A percentile compares a stretch with the other conserved stretches of the same genome.
Evolutionary conservation across 2,113 vertebrate genomes (phyloP).

Genomic region (Vimba vimba): DNA sequence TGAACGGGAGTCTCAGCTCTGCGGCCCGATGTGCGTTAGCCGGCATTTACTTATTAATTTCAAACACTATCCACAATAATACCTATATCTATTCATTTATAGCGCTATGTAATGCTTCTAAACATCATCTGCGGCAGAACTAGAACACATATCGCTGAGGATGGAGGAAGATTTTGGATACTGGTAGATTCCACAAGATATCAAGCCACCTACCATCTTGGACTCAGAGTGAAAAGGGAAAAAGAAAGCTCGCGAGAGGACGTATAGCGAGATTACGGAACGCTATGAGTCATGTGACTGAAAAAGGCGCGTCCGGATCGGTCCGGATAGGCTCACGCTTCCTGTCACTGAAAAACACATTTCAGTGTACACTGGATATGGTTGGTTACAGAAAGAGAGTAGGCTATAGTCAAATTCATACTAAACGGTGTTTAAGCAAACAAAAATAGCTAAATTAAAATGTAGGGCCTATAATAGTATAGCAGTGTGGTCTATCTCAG

Average conservation of each 20-base stretch:
- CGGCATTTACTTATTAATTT: neutral
- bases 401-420: neutral
- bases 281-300: conserved; percentile 53
- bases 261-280: conserved; percentile 55
- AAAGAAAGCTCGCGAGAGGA: conserved; percentile 81
- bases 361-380: neutral
- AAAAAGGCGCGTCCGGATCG: conserved; percentile 1
- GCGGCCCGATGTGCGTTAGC: neutral
- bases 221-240: conserved; percentile 78
- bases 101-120: neutral
- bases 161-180: conserved; percentile 70
- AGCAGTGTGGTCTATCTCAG: neutral
- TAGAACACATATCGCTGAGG: conserved; percentile 48
- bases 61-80: neutral
- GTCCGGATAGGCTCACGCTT: conserved; percentile 25
- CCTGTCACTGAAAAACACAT: neutral
- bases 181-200: conserved; percentile 18
- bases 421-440: neutral
- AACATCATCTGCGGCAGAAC: neutral
- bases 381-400: neutral
- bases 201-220: conserved; percentile 79
- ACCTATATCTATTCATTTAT: neutral
- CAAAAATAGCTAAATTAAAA: neutral
- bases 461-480: neutral
- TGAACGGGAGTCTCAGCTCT: too few relatives aligned